phyloP scores from a whole-genome alignment of 2,797 vertebrate species.

The Huso huso region DNA sequence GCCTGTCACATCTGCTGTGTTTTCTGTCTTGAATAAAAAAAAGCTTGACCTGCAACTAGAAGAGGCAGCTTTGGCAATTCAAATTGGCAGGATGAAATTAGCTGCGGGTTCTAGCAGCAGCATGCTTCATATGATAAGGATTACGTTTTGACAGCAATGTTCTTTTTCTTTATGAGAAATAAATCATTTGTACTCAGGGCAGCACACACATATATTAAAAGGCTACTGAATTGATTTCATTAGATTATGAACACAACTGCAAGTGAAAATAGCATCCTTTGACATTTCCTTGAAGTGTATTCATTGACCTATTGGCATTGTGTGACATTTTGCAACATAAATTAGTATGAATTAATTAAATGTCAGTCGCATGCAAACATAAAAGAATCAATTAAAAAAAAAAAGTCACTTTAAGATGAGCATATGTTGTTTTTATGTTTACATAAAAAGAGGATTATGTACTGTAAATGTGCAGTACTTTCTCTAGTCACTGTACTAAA shows the following conservation, averaged over 20 bases:
- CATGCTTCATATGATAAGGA: too few species aligned
- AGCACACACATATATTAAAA: not conserved
- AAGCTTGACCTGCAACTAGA: too few species aligned
- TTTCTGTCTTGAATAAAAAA: too few species aligned
- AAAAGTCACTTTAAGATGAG: not conserved
- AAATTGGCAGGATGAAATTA: too few species aligned
- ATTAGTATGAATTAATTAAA: not conserved
- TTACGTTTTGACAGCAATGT: not conserved
- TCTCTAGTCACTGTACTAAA: not conserved
- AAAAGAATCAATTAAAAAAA: not conserved
- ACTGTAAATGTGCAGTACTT: not conserved
- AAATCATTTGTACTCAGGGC: not conserved
- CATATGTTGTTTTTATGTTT: not conserved
- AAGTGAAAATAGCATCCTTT: constrained; percentile 1
- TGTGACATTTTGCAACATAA: not conserved
- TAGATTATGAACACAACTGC: not conserved
- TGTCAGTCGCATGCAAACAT: not conserved
- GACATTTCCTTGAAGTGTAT: not conserved
- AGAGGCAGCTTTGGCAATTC: too few species aligned
- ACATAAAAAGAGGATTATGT: not conserved
- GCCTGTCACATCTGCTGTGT: too few species aligned
- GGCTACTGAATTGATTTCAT: not conserved
- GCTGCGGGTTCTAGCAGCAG: too few species aligned
- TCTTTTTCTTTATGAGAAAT: not conserved
- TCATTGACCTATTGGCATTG: not conserved